Base-by-base conservation (phyloP, 1,140 invertebrate species). In the Danaus plexippus region DNA sequence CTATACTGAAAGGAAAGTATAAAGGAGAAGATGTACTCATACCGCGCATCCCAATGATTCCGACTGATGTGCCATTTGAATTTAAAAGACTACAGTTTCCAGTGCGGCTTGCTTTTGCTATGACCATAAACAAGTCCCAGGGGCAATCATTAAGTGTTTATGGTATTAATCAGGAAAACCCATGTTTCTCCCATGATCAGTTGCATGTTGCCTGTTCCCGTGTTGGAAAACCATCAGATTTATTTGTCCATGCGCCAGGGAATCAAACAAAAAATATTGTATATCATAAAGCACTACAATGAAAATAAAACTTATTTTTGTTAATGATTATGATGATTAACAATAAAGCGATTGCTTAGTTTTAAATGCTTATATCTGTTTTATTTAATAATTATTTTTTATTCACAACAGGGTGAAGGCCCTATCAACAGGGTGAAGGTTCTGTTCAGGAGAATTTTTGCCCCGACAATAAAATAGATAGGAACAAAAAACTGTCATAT, bases 161-260 rank as follows among this genome's bases (percentile, higher is more conserved):
- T 56, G 80, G 85, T 11, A 43, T 87, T 43, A 57, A 80, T 66
- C 71, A 88, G 18, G 57, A 66, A 64, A 59, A 67, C 44, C 46
- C 64, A 59, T 75, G 71, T 62, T 88, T 89, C 61, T 75, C 74
- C 10, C 79, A 86, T 69, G 83, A 80, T n/a, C 78, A 88, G 67
- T 64, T 87, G 46, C 87, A 88, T 69, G 80, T 89, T 50, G 82
- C 77, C 47, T 80, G 73, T 15, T 15, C 15, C 15, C 15, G 15
- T 15, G 15, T 15, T 15, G 15, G 3, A 15, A 15, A 15, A 15
- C 15, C 15, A 15, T 15, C 15, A 15, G 15, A 15, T 15, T 15
- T 15, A 3, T 15, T 15, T 15, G 3, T 15, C 15, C 3, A 15
- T 15, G 15, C 15, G 15, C 15, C 15, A 15, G 15, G 15, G 1